Evolutionary conservation across 2,113 vertebrate species (phyloP).

Genomic region (Mus pahari): DNA sequence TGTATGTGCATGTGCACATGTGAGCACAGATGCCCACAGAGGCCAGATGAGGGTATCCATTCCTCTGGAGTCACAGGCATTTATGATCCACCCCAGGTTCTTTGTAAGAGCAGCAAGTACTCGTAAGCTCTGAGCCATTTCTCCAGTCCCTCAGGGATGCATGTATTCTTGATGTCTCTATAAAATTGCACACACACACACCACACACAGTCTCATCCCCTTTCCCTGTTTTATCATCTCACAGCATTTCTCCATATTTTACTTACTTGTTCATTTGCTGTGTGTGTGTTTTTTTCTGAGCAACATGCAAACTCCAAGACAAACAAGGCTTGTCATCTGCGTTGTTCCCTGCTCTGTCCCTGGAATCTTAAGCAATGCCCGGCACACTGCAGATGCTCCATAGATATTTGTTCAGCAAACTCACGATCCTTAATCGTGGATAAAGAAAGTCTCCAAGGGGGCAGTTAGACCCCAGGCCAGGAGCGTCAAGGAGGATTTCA

Average conservation of each 20-base stretch:
- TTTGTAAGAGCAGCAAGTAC: background rate
- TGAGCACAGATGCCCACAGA: background rate
- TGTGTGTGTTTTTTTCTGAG: background rate
- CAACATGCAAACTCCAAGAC: background rate
- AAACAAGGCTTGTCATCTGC: background rate
- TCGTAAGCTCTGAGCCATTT: background rate
- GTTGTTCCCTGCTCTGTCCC: background rate
- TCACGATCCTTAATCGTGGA: conserved; percentile 5
- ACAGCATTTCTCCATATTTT: background rate
- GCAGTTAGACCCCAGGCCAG: conserved; percentile 15
- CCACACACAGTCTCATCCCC: background rate
- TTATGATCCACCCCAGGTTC: background rate
- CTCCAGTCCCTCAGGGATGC: background rate
- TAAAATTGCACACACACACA: background rate
- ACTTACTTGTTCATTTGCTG: background rate
- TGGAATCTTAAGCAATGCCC: conserved; percentile 21
- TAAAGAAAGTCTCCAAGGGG: conserved; percentile 21
- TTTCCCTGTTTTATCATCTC: background rate
- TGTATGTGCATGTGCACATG: background rate
- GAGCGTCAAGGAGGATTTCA: conserved; percentile 45
- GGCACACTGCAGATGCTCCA: background rate
- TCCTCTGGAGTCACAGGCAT: background rate
- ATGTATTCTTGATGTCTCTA: background rate
- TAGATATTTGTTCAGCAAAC: conserved; percentile 36
- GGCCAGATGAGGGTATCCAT: too few relatives aligned